A percentile compares a stretch with the other conserved stretches of the same genome.
These are phyloP conservation scores for Rhadinocentrus ornatus DNA, from an alignment of 2,797 vertebrate genomes.

Conservation along the genomic window DNA sequence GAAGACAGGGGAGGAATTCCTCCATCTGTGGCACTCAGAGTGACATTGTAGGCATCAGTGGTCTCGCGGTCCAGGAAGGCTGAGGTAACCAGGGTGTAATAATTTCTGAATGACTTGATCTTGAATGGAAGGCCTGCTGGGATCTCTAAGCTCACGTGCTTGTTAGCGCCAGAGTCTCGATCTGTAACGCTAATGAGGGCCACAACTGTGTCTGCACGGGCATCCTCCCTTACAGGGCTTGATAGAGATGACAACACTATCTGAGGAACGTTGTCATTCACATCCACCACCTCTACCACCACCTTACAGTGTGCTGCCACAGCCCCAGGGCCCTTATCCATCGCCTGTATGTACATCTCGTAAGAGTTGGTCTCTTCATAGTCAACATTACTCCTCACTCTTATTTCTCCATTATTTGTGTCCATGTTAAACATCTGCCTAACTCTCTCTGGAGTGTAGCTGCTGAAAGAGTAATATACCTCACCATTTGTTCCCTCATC, in stretches of 20 bases:
- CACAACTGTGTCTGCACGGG: conserved; percentile 91
- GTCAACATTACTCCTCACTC: conserved; percentile 91
- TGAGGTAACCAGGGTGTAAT: conserved; percentile 94
- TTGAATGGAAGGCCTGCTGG: conserved; percentile 90
- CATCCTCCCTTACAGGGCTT: conserved; percentile 93
- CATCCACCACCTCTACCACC: conserved; percentile 93
- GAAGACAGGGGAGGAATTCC: conserved; percentile 93
- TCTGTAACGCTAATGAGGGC: conserved; percentile 96
- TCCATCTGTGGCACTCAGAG: conserved; percentile 91
- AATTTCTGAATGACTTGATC: conserved; percentile 96
- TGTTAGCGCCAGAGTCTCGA: conserved; percentile 92
- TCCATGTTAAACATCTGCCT: conserved; percentile 95
- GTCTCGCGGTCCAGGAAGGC: conserved; percentile 93
- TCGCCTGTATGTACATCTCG: conserved; percentile 96
- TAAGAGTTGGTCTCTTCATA: conserved; percentile 95
- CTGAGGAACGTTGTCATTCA: conserved; percentile 95
- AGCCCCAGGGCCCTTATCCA: conserved; percentile 92
- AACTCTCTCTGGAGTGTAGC: conserved; percentile 93
- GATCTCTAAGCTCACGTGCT: conserved; percentile 91
- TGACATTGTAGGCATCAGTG: conserved; percentile 93
- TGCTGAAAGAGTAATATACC: conserved; percentile 93
- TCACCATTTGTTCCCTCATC: conserved; percentile 95
- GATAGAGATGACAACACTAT: conserved; percentile 93
- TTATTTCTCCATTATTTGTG: conserved; percentile 89
- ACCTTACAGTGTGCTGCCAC: conserved; percentile 96